Base-by-base conservation (phyloP, 1,140 invertebrate genomes). In the Rhysida immarginata region DNA sequence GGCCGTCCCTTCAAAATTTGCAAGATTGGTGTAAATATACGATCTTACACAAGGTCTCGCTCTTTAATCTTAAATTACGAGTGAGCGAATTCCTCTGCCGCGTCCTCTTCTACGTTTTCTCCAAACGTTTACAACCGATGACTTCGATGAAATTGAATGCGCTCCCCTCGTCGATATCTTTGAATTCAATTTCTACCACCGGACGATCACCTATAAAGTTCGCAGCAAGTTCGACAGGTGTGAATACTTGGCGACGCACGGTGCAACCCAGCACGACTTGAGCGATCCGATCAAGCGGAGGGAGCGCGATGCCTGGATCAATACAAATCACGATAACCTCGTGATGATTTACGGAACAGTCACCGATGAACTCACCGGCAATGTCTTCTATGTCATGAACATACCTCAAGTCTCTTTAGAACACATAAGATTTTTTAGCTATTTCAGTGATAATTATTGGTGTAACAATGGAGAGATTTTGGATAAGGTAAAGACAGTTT, bases 61-160 rank as follows among this genome's bases (percentile, higher is more conserved):
- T 60, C 8, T 50, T 50, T 1, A 23, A 56, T 2, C 29, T 60
- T 5, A 29, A 57, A n/a, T 21, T 25, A 14, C 20, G 21, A 49
- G 18, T 41, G 14, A 44, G 26, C 0, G 24, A 43, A 1, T 60
- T 5, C 57, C 29, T 1, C 26, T 60, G 13, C 59, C 59, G 2
- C 53, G 45, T 11, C 43, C 35, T 1, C 21, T 60, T 18, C 2
- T 35, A 21, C 27, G 42, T 20, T 58, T 53, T 27, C 35, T 60
- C 1, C 21, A 46, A 27, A 58, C 49, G 3, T 20, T 60, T 13
- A 44, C 59, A 14, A 59, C 59, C 2, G 25, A 49, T 1, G 59
- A 60, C 49, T 60, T 60, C 26, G 51, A 56, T 20, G 53, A 56
- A 50, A 54, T 59, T 3, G 59, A 60, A 45, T 60, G 57, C 53